These are phyloP conservation scores for Dromiciops gliroides DNA, from an alignment of 2,113 vertebrate genomes.

Conservation along the genomic window DNA sequence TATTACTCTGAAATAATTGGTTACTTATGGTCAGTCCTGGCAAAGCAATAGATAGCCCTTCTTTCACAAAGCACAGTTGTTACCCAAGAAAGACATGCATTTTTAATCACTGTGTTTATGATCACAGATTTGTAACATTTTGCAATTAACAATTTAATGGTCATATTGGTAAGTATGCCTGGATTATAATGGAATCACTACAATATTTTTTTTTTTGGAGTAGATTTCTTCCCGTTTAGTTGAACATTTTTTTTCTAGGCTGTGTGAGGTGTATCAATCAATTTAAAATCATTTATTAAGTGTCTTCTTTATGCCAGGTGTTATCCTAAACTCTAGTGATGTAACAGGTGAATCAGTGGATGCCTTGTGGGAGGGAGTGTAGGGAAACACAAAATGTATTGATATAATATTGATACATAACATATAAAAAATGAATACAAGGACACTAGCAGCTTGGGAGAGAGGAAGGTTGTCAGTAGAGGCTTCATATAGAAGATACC, in stretches of 20 bases:
- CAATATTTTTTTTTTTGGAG: too few relatives aligned
- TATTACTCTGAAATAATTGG: neutral
- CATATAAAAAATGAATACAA: too few relatives aligned
- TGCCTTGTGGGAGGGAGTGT: neutral
- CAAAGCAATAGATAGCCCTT: too few relatives aligned
- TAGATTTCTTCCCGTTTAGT: too few relatives aligned
- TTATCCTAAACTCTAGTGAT: neutral
- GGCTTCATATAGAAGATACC: too few relatives aligned
- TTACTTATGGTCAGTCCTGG: neutral
- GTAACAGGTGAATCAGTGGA: neutral
- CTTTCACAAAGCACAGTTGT: neutral
- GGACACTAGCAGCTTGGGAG: too few relatives aligned
- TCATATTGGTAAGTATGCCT: neutral
- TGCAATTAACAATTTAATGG: neutral
- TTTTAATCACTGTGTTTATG: too few relatives aligned
- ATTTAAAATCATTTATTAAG: neutral
- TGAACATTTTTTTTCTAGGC: too few relatives aligned
- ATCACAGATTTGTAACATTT: neutral
- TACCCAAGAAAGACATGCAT: neutral
- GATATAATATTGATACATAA: too few relatives aligned
- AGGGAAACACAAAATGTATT: too few relatives aligned
- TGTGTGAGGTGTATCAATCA: too few relatives aligned
- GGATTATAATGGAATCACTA: neutral
- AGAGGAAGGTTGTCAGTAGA: too few relatives aligned
- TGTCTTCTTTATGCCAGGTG: neutral